Conservation (phyloP, 2,888 invertebrate genomes). For the Koerneria pararmatus region DNA sequence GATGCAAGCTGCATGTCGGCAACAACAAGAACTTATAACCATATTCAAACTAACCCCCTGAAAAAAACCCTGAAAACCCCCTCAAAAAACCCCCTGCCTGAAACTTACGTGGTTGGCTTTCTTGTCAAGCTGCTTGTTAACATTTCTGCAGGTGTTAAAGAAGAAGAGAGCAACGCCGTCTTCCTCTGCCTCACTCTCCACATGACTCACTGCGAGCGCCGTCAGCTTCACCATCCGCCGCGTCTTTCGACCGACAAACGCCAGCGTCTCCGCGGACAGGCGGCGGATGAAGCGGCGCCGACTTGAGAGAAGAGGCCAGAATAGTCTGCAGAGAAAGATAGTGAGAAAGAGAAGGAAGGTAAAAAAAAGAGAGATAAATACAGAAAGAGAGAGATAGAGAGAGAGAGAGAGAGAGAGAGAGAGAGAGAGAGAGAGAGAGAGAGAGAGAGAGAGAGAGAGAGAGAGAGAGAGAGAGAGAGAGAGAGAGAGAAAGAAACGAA, state of each 20-base stretch:
- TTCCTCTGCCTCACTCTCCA: slow-evolving; percentile 27
- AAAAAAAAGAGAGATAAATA: too few species aligned
- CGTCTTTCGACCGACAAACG: slow-evolving; percentile 77
- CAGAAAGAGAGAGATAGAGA: too few species aligned
- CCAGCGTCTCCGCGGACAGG: slow-evolving; percentile 93
- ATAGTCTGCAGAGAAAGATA: slow-evolving; percentile 31
- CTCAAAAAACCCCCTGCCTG: not conserved
- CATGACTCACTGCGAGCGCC: slow-evolving; percentile 7
- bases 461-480: too few species aligned
- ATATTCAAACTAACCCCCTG: too few species aligned
- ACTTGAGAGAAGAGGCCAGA: slow-evolving; percentile 70
- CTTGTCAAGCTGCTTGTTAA: slow-evolving; percentile 80
- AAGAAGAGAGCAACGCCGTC: slow-evolving; percentile 80
- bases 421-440: too few species aligned
- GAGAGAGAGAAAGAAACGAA: too few species aligned
- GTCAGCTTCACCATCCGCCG: slow-evolving; percentile 29
- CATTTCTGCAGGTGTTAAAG: slow-evolving; percentile 82
- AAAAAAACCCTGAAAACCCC: too few species aligned
- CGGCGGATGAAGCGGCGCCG: slow-evolving; percentile 80
- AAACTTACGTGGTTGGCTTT: slow-evolving; percentile 70
- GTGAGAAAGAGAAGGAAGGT: too few species aligned
- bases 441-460: too few species aligned
- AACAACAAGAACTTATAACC: too few species aligned
- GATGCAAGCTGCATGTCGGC: too few species aligned
- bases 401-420: too few species aligned